Conservation (phyloP, 1,140 invertebrate species). For the Monomorium pharaonis region DNA sequence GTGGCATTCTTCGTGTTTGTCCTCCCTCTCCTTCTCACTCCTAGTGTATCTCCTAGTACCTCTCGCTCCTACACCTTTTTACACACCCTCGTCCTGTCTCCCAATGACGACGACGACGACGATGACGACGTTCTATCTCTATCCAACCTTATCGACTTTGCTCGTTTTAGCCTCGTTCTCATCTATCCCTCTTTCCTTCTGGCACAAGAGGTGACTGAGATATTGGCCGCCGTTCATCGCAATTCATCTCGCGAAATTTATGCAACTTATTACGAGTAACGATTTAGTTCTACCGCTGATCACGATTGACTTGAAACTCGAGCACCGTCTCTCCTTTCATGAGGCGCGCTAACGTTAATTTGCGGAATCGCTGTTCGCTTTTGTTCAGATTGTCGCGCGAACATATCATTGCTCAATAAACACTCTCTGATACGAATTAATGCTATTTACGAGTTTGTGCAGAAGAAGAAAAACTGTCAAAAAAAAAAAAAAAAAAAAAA, state of each 20-base stretch:
- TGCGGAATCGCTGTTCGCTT: not conserved
- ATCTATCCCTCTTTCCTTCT: not conserved
- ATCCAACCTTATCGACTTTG: conserved; percentile 11
- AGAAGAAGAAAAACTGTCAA: too few relatives aligned
- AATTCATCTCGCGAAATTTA: conserved; percentile 40
- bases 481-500: too few relatives aligned
- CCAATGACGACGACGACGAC: conserved; percentile 26
- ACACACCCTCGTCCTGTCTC: conserved; percentile 55
- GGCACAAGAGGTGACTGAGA: not conserved
- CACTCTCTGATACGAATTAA: not conserved
- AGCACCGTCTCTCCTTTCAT: not conserved
- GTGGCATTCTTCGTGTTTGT: conserved; percentile 67
- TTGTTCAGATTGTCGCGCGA: not conserved
- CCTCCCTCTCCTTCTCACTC: not conserved
- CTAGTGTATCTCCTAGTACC: not conserved
- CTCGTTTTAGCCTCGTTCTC: conserved; percentile 18
- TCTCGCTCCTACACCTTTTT: not conserved
- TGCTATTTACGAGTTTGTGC: not conserved
- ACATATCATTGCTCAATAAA: not conserved
- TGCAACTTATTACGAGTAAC: conserved; percentile 1
- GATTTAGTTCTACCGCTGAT: conserved; percentile 6
- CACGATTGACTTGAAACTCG: not conserved
- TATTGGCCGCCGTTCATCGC: conserved; percentile 5
- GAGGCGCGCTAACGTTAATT: not conserved
- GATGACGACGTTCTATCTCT: conserved; percentile 4